Conservation (phyloP, 1,140 invertebrate species). For the Ladona fulva region DNA sequence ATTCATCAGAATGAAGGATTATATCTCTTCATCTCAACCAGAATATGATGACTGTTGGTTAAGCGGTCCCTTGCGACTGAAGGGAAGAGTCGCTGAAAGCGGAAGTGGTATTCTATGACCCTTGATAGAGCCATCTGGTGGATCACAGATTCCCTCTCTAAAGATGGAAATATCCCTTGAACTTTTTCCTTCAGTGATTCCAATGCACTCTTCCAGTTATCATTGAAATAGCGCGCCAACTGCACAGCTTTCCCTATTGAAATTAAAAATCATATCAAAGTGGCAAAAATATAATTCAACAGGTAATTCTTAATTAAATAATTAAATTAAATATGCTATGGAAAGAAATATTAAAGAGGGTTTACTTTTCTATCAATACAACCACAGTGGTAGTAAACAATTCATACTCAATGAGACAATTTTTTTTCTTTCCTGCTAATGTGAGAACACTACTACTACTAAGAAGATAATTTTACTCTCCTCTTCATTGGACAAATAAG, state of each 20-base stretch:
- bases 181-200: slow-evolving; percentile 93
- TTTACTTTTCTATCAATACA: no score
- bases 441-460: no score
- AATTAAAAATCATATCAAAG: no score
- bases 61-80: slow-evolving; percentile 81
- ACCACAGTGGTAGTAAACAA: no score
- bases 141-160: slow-evolving; percentile 88
- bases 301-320: no score
- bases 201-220: slow-evolving; percentile 89
- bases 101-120: slow-evolving; percentile 94
- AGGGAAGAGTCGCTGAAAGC: slow-evolving; percentile 91
- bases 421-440: no score
- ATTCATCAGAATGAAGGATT: slow-evolving; percentile 48
- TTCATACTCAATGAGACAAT: no score
- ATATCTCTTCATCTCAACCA: slow-evolving; percentile 99
- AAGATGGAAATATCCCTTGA: slow-evolving; percentile 89
- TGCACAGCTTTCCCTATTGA: slow-evolving; percentile 55
- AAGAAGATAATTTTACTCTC: no score
- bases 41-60: slow-evolving; percentile 96
- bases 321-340: no score
- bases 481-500: no score
- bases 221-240: slow-evolving; percentile 81
- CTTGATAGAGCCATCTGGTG: slow-evolving; percentile 90
- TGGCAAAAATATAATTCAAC: no score
- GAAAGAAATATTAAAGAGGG: no score